Base-by-base conservation (phyloP, 2,113 vertebrate species). In the Coregonus clupeaformis region DNA sequence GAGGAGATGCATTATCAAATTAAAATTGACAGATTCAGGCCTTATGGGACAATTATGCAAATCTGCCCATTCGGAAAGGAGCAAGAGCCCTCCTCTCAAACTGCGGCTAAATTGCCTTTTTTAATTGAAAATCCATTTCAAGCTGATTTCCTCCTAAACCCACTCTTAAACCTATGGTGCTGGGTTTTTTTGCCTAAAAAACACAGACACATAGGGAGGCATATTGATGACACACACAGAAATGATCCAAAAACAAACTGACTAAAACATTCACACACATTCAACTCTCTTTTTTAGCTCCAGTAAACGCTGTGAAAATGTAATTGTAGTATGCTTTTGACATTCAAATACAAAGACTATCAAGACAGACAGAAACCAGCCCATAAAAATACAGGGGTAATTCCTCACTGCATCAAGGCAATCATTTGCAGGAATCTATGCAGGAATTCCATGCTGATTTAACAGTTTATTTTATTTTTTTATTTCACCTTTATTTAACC, bases 31-130 rank as follows among this genome's bases (percentile, higher is more conserved):
- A 90, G 89, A 91, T 89, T 89, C 69, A 69, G 84, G 80, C 79
- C 91, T 91, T 90, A 87, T 87, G 79, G 77, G 75, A 82, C 86
- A 89, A 90, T 91, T 92, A 89, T 90, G 91, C 78, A 86, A 90
- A 92, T 89, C 20, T 68, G 14, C 45, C 63, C 71, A 69, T 87
- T 83, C 20, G 2, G 75, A 91, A 89, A 90, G 76, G 71, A 89
- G 74, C 70, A 74, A 80, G 85, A 84, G 80, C 14, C 22, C 55
- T 59, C 36, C 36, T 11, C 79, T 88, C 69, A 90, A 89, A 88
- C 69, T 83, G 73, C 1, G 27, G 74, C 82, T 81, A 82, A 87
- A 88, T 84, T 74, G 77, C 73, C 75, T 83, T 78, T 81, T 84
- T 83, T 79, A 80, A 87, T 79, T 77, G 69, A 85, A 86, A 86